A percentile compares a stretch with the other conserved stretches of the same genome.
Evolutionary conservation across 2,888 invertebrate species (phyloP).

Genomic region (Anodontia alba): DNA sequence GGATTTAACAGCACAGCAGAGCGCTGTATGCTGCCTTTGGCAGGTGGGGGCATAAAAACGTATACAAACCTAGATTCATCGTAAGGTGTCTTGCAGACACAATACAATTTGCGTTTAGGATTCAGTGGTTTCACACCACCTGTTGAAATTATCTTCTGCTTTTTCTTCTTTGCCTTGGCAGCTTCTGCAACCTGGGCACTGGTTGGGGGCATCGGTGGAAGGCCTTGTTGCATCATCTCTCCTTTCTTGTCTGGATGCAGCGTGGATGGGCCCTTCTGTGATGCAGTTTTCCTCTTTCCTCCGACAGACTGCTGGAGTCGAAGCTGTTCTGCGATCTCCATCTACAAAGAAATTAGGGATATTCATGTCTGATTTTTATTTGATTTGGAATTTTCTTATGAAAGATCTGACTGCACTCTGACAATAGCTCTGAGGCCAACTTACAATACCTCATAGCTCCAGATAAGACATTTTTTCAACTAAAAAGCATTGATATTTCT

Average conservation of each 20-base stretch:
- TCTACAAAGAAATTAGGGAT: constrained; percentile 48
- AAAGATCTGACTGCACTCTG: too few species aligned
- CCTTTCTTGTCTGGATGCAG: constrained; percentile 51
- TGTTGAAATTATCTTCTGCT: constrained; percentile 80
- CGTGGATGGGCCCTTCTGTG: constrained; percentile 31
- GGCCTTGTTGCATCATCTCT: constrained; percentile 28
- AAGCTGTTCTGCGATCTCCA: constrained; percentile 63
- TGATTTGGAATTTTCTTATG: not conserved
- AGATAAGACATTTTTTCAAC: too few species aligned
- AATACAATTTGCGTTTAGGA: constrained; percentile 88
- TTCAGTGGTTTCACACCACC: constrained; percentile 66
- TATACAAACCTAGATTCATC: constrained; percentile 93
- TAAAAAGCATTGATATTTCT: too few species aligned
- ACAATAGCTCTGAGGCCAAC: too few species aligned
- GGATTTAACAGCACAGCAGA: too few species aligned
- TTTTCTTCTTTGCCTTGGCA: constrained; percentile 74
- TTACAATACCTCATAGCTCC: too few species aligned
- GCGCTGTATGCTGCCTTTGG: too few species aligned
- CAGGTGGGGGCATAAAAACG: too few species aligned
- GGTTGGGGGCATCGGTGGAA: constrained; percentile 57
- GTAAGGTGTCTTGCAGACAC: constrained; percentile 96
- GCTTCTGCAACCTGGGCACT: constrained; percentile 57
- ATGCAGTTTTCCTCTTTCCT: constrained; percentile 29
- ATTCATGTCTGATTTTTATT: not conserved
- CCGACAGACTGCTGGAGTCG: constrained; percentile 44